These are phyloP conservation scores for Noturus placidus DNA, from an alignment of 2,113 vertebrate species.

Conservation along the genomic window DNA sequence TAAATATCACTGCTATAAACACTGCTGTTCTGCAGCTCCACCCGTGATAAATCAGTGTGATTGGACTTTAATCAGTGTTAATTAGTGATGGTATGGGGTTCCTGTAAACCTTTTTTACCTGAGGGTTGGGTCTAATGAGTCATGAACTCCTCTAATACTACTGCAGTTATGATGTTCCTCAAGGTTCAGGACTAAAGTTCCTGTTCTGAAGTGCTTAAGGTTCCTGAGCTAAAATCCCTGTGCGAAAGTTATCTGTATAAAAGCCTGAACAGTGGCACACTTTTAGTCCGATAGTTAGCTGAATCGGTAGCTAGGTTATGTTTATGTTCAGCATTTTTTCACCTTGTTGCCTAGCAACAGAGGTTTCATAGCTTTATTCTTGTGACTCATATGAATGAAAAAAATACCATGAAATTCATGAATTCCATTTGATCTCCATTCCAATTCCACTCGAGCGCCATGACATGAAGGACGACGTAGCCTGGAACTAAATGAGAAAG, in stretches of 20 bases:
- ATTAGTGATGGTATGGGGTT: too few relatives aligned
- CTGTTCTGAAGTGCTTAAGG: not conserved
- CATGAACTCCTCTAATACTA: not conserved
- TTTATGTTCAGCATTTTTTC: not conserved
- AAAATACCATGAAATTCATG: not conserved
- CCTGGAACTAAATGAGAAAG: too few relatives aligned
- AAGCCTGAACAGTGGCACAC: not conserved
- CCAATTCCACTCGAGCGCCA: too few relatives aligned
- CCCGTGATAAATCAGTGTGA: not conserved
- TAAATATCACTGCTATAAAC: not conserved
- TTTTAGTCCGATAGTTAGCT: not conserved
- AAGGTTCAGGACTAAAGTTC: not conserved
- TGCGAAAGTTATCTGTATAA: not conserved
- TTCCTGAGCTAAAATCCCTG: not conserved
- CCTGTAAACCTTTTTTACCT: not conserved
- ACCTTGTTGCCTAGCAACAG: not conserved
- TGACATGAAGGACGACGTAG: too few relatives aligned
- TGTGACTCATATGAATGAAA: too few relatives aligned
- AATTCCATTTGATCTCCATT: too few relatives aligned
- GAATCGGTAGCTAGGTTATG: not conserved
- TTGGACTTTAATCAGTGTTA: not conserved
- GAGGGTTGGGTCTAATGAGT: not conserved
- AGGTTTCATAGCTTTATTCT: not conserved
- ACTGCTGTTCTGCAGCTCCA: not conserved
- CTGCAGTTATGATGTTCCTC: not conserved